Evolutionary conservation across 2,888 invertebrate species (phyloP), one percentile per base, ranked within the genome.

Genomic region (Andrena minutula): DNA sequence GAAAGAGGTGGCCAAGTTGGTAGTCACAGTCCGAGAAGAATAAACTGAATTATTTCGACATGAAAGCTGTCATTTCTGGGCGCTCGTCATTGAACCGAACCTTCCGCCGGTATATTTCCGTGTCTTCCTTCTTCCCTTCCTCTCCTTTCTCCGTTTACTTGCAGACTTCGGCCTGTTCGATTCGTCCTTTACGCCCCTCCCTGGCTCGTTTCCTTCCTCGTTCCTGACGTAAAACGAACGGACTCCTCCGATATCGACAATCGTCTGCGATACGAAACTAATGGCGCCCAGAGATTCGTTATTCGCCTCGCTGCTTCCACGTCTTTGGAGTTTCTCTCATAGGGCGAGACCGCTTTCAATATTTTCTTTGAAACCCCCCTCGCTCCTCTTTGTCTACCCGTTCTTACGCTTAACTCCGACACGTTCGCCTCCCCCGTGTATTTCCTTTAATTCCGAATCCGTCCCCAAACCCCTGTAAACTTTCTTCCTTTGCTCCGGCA

Each of bases 1-100:
- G 53, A 70, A 81, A 68, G 64, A 51, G 76, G 63, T 41, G 74
- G 28, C 70, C 70, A 73, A 60, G 70, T 77, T 63, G 64, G 61
- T 75, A n/a, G 69, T 32, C 72, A 41, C 72, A 61, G 70, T 35
- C 10, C 47, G 58, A 71, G 83, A 83, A 89, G 86, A 89, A 89
- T 85, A 89, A 89, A 90, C 88, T 90, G 87, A 87, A 91, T 91
- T 90, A 90, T 90, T 90, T 89, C 83, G 78, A 90, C 86, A 88
- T 90, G 90, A 90, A 90, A 91, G 90, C 89, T 84, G 71, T 85
- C 85, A 81, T 89, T 91, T 86, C 86, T 88, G 53, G 73, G 71
- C 79, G 83, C 78, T 83, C 82, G 79, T 83, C 87, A 82, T 83
- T 82, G 85, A 86, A 35, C 79, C 79, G 73, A 71, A 64, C 75